These are phyloP conservation scores for Cassiopea andromeda DNA, from an alignment of 30 jellyfish, hydroid and myxozoan genomes.

Conservation along the genomic window DNA sequence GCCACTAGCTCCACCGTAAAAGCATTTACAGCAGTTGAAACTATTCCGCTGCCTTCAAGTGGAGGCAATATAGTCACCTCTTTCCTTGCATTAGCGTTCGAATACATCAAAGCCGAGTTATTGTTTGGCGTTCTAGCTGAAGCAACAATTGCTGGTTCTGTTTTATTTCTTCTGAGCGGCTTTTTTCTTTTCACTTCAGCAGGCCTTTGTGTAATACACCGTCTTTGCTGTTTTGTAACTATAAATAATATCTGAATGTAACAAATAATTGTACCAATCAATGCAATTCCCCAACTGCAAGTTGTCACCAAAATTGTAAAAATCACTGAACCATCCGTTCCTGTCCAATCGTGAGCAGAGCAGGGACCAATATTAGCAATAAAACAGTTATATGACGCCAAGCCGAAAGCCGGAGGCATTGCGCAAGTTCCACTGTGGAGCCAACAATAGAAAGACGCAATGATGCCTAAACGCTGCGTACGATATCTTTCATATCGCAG, in stretches of 20 bases:
- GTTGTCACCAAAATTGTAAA: conserved; percentile 41
- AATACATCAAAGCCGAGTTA: neutral
- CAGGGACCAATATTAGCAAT: conserved; percentile 60
- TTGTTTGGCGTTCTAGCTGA: neutral
- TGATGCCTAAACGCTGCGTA: conserved; percentile 20
- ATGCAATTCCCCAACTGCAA: conserved; percentile 62
- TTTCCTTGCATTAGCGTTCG: neutral
- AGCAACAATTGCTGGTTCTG: neutral
- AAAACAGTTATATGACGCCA: conserved; percentile 60
- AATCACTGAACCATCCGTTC: conserved; percentile 42
- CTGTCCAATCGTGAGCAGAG: conserved; percentile 58
- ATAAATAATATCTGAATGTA: conserved; percentile 50
- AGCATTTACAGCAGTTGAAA: neutral
- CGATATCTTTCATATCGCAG: conserved; percentile 29
- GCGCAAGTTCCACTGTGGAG: conserved; percentile 59
- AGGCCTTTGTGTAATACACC: neutral
- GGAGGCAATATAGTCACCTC: neutral
- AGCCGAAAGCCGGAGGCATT: conserved; percentile 74
- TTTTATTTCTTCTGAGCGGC: neutral
- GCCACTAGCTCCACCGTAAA: neutral
- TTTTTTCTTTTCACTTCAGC: neutral
- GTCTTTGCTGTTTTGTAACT: conserved; percentile 41
- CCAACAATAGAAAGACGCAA: conserved; percentile 35
- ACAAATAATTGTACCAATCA: conserved; percentile 42
- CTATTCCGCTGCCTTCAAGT: neutral